phyloP scores from a whole-genome alignment of 2,888 invertebrate species.

The Leptinotarsa rubiginosa region DNA sequence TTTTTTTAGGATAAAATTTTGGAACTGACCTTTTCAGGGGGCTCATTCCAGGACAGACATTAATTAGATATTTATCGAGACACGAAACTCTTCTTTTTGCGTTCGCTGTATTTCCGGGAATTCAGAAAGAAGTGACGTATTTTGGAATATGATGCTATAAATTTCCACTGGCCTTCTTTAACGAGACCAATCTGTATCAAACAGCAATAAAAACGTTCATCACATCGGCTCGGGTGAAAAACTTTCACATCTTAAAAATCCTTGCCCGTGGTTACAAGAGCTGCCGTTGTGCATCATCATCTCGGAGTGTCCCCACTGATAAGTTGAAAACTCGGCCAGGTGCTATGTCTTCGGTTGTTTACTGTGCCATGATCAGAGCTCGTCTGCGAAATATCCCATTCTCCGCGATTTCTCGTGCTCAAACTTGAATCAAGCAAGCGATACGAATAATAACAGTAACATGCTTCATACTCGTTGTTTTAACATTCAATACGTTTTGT shows the following conservation, averaged over 20 bases:
- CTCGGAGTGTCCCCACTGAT: constrained; percentile 7
- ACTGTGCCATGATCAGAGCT: constrained; percentile 14
- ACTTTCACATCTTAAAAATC: constrained; percentile 16
- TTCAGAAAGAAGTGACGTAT: not conserved
- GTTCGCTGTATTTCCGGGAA: not conserved
- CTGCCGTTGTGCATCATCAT: not conserved
- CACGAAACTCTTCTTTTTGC: not conserved
- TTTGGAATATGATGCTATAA: not conserved
- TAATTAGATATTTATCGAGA: not conserved
- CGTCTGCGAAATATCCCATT: constrained; percentile 13
- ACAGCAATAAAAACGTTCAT: not conserved
- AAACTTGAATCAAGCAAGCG: constrained; percentile 31
- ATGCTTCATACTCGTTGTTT: constrained; percentile 16
- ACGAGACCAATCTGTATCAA: not conserved
- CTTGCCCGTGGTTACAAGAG: not conserved
- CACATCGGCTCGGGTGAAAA: not conserved
- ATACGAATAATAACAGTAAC: constrained; percentile 28
- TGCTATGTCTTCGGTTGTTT: constrained; percentile 2
- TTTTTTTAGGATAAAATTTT: no score
- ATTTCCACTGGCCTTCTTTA: not conserved
- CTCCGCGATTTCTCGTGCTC: constrained; percentile 22
- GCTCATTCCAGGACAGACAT: no score
- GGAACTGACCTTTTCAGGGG: no score
- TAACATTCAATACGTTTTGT: constrained; percentile 5
- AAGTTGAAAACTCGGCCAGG: not conserved